Percentiles rank a stretch among this genome's conserved stretches.
These are phyloP conservation scores for Hyles lineata DNA, from an alignment of 2,888 invertebrate genomes.

Conservation along the genomic window DNA sequence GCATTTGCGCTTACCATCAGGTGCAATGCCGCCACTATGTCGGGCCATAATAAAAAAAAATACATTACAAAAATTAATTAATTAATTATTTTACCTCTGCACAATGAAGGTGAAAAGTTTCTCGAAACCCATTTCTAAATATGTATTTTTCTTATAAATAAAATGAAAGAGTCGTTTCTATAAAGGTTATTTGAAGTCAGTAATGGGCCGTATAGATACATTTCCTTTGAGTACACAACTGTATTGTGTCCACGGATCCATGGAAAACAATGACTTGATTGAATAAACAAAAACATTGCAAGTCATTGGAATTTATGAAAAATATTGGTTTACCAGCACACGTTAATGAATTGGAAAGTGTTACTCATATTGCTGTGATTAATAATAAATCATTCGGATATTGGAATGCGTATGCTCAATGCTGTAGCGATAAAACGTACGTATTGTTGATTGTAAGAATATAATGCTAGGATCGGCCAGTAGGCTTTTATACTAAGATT, in stretches of 20 bases:
- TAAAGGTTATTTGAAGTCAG: conserved; percentile 11
- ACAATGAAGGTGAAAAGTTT: background rate
- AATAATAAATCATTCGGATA: background rate
- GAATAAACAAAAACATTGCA: conserved; percentile 3
- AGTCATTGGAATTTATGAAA: conserved; percentile 23
- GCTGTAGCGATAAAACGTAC: background rate
- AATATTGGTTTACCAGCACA: background rate
- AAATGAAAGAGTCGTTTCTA: background rate
- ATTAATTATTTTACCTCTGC: background rate
- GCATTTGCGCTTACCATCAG: too few species aligned
- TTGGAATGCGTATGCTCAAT: background rate
- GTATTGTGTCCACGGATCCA: conserved; percentile 21
- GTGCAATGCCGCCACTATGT: too few species aligned
- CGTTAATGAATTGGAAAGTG: conserved; percentile 10
- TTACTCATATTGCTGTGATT: background rate
- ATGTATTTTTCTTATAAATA: background rate
- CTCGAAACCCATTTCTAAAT: background rate
- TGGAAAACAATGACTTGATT: conserved; percentile 13
- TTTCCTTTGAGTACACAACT: conserved; percentile 18
- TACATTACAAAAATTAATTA: too few species aligned
- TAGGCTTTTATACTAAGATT: too few species aligned
- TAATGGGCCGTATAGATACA: conserved; percentile 3
- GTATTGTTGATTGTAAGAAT: too few species aligned
- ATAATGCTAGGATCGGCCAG: too few species aligned
- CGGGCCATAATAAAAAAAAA: too few species aligned